Evolutionary conservation across 2,113 vertebrate genomes (phyloP).

Genomic region (Triplophysa rosa): DNA sequence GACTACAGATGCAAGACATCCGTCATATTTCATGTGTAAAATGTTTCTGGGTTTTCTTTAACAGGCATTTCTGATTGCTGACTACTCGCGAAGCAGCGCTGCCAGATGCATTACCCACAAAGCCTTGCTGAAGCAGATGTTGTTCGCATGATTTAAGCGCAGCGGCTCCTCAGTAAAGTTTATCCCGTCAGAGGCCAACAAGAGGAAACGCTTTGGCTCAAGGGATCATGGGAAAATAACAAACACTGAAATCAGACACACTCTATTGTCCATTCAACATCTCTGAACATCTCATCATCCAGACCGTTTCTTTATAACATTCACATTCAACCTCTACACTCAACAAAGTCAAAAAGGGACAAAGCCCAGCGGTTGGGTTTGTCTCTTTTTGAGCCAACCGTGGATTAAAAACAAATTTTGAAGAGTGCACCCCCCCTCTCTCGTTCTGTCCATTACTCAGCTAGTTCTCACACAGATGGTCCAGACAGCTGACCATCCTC

Average conservation of each 20-base stretch:
- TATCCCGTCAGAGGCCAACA: constrained; percentile 12
- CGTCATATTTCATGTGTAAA: not conserved
- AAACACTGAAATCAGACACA: not conserved
- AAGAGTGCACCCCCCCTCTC: constrained; percentile 11
- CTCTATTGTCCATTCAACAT: not conserved
- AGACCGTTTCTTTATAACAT: not conserved
- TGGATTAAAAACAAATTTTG: too few relatives aligned
- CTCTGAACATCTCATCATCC: constrained; percentile 9
- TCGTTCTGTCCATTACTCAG: constrained; percentile 61
- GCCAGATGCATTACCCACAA: constrained; percentile 42
- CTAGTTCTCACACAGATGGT: constrained; percentile 75
- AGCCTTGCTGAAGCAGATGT: constrained; percentile 44
- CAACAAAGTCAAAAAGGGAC: too few relatives aligned
- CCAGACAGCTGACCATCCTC: constrained; percentile 73
- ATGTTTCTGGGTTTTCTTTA: not conserved
- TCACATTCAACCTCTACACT: not conserved
- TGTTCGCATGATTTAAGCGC: constrained; percentile 29
- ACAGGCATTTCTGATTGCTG: constrained; percentile 25
- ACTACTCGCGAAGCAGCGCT: not conserved
- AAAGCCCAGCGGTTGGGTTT: too few relatives aligned
- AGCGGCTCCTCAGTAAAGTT: constrained; percentile 1
- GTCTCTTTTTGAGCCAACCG: too few relatives aligned
- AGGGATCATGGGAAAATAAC: constrained; percentile 33
- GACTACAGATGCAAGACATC: too few relatives aligned
- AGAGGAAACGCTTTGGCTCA: constrained; percentile 45